These are phyloP conservation scores for Sebastes matsubarae DNA, from an alignment of 2,797 vertebrate genomes.

Conservation along the genomic window DNA sequence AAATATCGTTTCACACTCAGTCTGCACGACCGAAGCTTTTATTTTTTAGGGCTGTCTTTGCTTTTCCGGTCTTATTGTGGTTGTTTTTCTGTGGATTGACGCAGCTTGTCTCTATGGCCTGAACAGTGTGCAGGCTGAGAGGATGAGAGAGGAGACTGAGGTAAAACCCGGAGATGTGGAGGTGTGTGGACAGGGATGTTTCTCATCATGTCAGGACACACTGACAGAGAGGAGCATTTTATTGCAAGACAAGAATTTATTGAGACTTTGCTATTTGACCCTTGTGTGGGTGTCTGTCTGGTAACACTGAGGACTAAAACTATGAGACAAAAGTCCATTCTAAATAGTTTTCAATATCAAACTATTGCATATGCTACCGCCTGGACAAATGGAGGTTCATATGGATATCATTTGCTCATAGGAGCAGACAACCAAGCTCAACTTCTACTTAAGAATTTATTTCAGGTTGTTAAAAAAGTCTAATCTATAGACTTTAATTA, in stretches of 20 bases:
- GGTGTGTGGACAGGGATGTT: slow-evolving; percentile 10
- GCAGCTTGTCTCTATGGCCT: slow-evolving; percentile 55
- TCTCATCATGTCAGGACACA: not conserved
- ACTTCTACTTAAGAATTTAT: not conserved
- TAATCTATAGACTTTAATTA: not conserved
- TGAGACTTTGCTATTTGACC: not conserved
- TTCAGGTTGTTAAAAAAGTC: not conserved
- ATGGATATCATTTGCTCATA: not conserved
- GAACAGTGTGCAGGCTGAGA: slow-evolving; percentile 50
- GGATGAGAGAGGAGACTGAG: slow-evolving; percentile 47
- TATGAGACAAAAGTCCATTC: not conserved
- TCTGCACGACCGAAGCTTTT: slow-evolving; percentile 5
- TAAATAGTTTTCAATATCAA: not conserved
- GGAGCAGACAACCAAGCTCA: not conserved
- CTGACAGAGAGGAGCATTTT: not conserved
- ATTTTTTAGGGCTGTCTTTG: slow-evolving; percentile 4
- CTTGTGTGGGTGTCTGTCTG: not conserved
- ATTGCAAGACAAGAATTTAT: not conserved
- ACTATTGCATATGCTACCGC: not conserved
- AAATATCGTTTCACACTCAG: fast-evolving
- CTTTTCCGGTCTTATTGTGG: slow-evolving; percentile 29
- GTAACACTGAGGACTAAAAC: not conserved
- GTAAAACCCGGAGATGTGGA: slow-evolving; percentile 57
- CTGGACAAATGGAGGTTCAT: not conserved
- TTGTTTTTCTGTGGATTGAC: slow-evolving; percentile 13